phyloP scores from a whole-genome alignment of 2,888 invertebrate species.

The Xanthorhoe spadicearia region DNA sequence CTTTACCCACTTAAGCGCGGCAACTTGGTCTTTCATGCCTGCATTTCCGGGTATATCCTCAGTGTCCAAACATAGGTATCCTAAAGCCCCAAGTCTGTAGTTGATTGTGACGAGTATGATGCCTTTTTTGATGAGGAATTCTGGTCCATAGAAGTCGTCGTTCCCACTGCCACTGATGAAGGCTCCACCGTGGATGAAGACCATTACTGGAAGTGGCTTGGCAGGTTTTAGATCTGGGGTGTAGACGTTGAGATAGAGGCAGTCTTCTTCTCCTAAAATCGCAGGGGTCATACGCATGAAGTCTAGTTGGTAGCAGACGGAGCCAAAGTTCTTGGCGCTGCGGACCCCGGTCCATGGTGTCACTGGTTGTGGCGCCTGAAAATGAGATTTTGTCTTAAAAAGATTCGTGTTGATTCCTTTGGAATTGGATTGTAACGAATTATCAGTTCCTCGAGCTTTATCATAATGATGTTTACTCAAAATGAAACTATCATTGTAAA shows the following conservation, averaged over 20 bases:
- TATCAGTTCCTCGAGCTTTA: too few species aligned
- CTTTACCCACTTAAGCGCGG: slow-evolving; percentile 71
- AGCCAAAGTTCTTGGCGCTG: slow-evolving; percentile 62
- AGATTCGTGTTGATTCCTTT: too few species aligned
- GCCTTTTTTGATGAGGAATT: slow-evolving; percentile 65
- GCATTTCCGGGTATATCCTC: slow-evolving; percentile 75
- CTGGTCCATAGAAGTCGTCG: slow-evolving; percentile 65
- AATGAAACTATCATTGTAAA: too few species aligned
- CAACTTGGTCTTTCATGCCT: slow-evolving; percentile 78
- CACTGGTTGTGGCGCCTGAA: slow-evolving; percentile 65
- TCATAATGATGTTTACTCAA: too few species aligned
- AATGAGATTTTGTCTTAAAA: too few species aligned
- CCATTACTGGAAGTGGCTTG: slow-evolving; percentile 64
- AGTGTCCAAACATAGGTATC: slow-evolving; percentile 70
- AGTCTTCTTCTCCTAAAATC: slow-evolving; percentile 62
- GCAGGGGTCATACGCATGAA: slow-evolving; percentile 31
- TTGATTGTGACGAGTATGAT: slow-evolving; percentile 73
- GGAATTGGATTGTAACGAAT: too few species aligned
- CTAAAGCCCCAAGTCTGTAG: slow-evolving; percentile 70
- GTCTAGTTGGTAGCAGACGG: slow-evolving; percentile 59
- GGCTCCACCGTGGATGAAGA: slow-evolving; percentile 72
- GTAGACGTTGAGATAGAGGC: slow-evolving; percentile 74
- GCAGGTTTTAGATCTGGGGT: slow-evolving; percentile 58
- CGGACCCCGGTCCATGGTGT: slow-evolving; percentile 68
- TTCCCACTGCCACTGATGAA: slow-evolving; percentile 64